phyloP scores from a whole-genome alignment of 2,888 invertebrate genomes.

The Lycophotia porphyrea region DNA sequence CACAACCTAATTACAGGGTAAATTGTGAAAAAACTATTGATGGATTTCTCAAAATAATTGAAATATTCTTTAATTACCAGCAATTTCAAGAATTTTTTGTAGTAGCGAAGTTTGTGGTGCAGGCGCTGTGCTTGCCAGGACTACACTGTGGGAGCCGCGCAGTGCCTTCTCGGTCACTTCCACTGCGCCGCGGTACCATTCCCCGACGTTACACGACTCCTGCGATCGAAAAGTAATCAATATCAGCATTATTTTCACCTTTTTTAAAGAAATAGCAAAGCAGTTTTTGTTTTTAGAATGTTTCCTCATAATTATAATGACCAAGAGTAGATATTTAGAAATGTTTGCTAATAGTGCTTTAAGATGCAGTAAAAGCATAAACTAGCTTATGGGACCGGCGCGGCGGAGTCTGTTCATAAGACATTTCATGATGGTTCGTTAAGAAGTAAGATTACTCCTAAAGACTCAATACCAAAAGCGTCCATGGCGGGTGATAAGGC shows the following conservation, averaged over 20 bases:
- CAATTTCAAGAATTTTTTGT: slow-evolving; percentile 42
- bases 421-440: not conserved
- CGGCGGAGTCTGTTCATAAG: not conserved
- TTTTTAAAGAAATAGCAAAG: not conserved
- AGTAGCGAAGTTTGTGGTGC: slow-evolving; percentile 33
- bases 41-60: not conserved
- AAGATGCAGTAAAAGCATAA: not conserved
- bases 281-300: not conserved
- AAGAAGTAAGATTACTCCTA: not conserved
- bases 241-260: not conserved
- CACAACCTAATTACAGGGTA: not conserved
- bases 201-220: slow-evolving; percentile 12
- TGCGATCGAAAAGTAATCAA: slow-evolving; percentile 1
- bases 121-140: slow-evolving; percentile 21
- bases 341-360: not conserved
- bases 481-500: too few species aligned
- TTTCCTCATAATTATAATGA: not conserved
- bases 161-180: slow-evolving; percentile 49
- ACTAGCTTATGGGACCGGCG: not conserved
- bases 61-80: slow-evolving; percentile 32
- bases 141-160: not conserved
- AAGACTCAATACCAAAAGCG: not conserved
- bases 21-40: not conserved
- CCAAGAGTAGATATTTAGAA: not conserved
- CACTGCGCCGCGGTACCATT: slow-evolving; percentile 38